Conservation (phyloP, 2,797 vertebrate genomes). For the Siniperca obscura region DNA sequence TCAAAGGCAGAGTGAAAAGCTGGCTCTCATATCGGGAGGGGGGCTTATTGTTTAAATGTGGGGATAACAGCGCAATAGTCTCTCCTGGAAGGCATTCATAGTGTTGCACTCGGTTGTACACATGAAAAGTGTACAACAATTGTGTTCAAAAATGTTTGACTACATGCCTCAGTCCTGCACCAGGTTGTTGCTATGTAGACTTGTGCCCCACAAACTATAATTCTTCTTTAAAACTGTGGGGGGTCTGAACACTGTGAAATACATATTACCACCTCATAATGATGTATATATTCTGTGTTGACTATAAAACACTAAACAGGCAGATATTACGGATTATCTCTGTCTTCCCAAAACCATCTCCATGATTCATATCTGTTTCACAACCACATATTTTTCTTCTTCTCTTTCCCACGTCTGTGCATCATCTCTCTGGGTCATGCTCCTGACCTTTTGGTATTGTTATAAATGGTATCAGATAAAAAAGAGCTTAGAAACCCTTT, state of each 20-base stretch:
- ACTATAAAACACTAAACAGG: slow-evolving; percentile 37
- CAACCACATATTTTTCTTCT: slow-evolving; percentile 46
- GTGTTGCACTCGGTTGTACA: too few relatives aligned
- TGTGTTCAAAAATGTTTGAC: not conserved
- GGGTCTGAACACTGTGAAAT: slow-evolving; percentile 18
- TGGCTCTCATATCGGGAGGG: too few relatives aligned
- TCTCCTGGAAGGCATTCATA: too few relatives aligned
- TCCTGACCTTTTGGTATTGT: slow-evolving; percentile 40
- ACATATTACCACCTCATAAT: not conserved
- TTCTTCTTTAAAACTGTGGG: slow-evolving; percentile 13
- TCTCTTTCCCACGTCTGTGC: slow-evolving; percentile 41
- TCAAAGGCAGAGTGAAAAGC: too few relatives aligned
- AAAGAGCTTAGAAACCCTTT: slow-evolving; percentile 2
- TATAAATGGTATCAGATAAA: slow-evolving; percentile 35
- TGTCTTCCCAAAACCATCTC: slow-evolving; percentile 23
- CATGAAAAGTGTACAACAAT: too few relatives aligned
- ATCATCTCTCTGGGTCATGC: slow-evolving; percentile 42
- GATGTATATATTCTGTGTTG: slow-evolving; percentile 33
- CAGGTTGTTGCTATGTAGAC: not conserved
- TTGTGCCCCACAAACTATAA: not conserved
- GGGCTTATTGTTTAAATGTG: too few relatives aligned
- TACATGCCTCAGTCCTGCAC: not conserved
- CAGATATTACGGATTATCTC: slow-evolving; percentile 29
- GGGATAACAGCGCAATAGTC: too few relatives aligned
- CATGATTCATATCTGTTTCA: slow-evolving; percentile 54